Evolutionary conservation across 2,888 invertebrate species (phyloP), one percentile per base, ranked within the genome.

Genomic region (Eupithecia subfuscata): DNA sequence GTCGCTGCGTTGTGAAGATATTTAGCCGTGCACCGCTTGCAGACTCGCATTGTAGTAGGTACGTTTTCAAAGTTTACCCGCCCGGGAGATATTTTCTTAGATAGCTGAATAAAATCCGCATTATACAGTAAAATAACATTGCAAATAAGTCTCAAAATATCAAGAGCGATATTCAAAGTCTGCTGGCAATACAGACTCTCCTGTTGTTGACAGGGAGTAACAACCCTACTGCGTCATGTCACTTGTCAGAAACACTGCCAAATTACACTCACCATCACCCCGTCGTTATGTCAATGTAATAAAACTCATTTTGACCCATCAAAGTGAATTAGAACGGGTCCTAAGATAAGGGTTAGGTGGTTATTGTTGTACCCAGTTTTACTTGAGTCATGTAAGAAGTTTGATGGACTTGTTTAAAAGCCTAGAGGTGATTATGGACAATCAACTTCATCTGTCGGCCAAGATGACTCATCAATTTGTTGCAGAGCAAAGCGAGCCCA

Each of bases 201-300:
- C 34, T 71, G 74, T 34, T 1, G 9, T 7, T 76, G 76, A 76
- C 73, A 69, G 52, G 22, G 37, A 63, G 75, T 69, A 74, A 71
- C 76, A 76, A 67, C 74, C 74, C 74, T 72, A 74, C 65, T 67
- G 56, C 70, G 43, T 63, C 65, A 70, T 70, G 70, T 74, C 77
- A 72, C 56, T 60, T 72, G 74, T 77, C 74, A 48, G 30, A 52
- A 7, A 71, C 72, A 77, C 67, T 60, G 69, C 69, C 45, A 70
- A 71, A 71, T 70, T 70, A 70, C 56, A 69, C 60, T 64, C 48
- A 48, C 18, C 63, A 45, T 48, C 52, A 63, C 30, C 64, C 70
- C 69, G 73, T 69, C 64, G 37, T n/a, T 68, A 68, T 68, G 45
- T 48, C 75, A 25, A 69, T 68, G 60, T 56, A 45, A 68, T 70